phyloP scores from a whole-genome alignment of 2,888 invertebrate genomes.

The Ecdyonurus torrentis region DNA sequence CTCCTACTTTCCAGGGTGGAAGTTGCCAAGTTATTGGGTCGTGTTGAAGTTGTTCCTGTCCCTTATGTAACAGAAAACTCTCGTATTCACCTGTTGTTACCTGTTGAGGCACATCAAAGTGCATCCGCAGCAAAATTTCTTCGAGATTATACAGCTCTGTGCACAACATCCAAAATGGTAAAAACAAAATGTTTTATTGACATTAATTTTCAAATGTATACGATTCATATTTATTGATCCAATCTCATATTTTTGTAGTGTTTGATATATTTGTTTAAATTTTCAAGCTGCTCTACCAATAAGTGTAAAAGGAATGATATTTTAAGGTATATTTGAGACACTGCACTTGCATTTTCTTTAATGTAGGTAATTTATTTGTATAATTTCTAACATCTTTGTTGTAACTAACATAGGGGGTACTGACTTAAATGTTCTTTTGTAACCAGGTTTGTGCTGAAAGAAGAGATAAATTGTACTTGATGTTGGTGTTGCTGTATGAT shows the following conservation, averaged over 20 bases:
- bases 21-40: conserved; percentile 67
- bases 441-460: neutral
- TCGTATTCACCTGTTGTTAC: conserved; percentile 58
- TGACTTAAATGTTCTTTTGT: too few species aligned
- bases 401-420: too few species aligned
- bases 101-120: conserved; percentile 39
- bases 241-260: too few species aligned
- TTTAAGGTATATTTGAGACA: too few species aligned
- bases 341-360: too few species aligned
- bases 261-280: too few species aligned
- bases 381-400: too few species aligned
- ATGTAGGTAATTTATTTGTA: too few species aligned
- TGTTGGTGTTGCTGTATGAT: conserved; percentile 43
- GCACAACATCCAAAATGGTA: conserved; percentile 22
- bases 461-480: neutral
- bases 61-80: conserved; percentile 93
- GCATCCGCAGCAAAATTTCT: conserved; percentile 48
- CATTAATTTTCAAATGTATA: neutral
- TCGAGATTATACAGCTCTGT: conserved; percentile 48
- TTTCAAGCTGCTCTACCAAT: too few species aligned
- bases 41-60: conserved; percentile 75
- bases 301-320: too few species aligned
- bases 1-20: too few species aligned
- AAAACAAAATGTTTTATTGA: neutral
- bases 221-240: too few species aligned